Evolutionary conservation across 2,888 invertebrate genomes (phyloP).

Genomic region (Mesorhabditis belari): DNA sequence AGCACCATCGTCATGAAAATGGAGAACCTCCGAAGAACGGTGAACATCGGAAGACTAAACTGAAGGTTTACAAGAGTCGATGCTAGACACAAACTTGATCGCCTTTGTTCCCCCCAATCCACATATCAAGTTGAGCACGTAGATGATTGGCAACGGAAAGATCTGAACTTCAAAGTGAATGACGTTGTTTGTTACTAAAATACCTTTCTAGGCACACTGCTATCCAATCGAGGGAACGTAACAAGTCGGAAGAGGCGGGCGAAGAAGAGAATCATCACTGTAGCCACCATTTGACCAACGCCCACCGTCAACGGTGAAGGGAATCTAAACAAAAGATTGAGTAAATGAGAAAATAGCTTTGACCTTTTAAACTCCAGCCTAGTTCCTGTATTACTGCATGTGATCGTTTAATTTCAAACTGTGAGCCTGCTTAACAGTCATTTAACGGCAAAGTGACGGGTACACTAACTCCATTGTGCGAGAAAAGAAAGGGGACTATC

Average conservation of each 20-base stretch:
- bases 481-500: not conserved
- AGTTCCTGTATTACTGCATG: too few species aligned
- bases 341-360: slow-evolving; percentile 7
- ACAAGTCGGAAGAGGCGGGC: slow-evolving; percentile 70
- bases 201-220: slow-evolving; percentile 57
- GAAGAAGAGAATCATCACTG: slow-evolving; percentile 71
- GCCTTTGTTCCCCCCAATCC: slow-evolving; percentile 94
- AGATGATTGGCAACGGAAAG: slow-evolving; percentile 88
- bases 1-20: slow-evolving; percentile 95
- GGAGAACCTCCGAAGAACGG: slow-evolving; percentile 87
- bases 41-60: slow-evolving; percentile 89
- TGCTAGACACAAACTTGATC: slow-evolving; percentile 55
- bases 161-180: slow-evolving; percentile 62
- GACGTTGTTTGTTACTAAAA: slow-evolving; percentile 2
- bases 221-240: slow-evolving; percentile 70
- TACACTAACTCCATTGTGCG: too few species aligned
- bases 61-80: not conserved
- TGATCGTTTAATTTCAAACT: too few species aligned
- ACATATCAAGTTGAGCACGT: slow-evolving; percentile 87
- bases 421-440: too few species aligned
- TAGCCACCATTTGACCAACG: slow-evolving; percentile 70
- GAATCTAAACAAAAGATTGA: slow-evolving; percentile 61
- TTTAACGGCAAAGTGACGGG: too few species aligned
- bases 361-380: slow-evolving; percentile 4
- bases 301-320: slow-evolving; percentile 85